Conservation (phyloP, 2,113 vertebrate species). For the Albula glossodonta region DNA sequence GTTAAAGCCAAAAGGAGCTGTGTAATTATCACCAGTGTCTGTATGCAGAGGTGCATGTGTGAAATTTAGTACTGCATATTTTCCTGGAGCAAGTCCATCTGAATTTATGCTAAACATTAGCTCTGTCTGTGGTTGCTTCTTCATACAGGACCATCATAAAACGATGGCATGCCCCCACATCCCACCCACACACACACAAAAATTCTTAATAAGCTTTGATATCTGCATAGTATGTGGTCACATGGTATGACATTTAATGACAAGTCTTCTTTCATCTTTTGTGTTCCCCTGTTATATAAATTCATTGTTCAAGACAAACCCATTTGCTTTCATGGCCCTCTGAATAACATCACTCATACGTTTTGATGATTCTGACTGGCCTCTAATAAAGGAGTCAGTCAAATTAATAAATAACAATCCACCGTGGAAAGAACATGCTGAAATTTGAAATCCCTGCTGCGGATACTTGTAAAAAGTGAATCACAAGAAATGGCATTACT, state of each 20-base stretch:
- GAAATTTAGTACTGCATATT: background rate
- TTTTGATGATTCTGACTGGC: too few species aligned
- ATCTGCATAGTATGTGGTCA: background rate
- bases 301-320: background rate
- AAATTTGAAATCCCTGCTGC: background rate
- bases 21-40: background rate
- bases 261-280: background rate
- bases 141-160: too few species aligned
- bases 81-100: background rate
- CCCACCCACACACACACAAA: background rate
- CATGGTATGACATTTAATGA: background rate
- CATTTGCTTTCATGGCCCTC: background rate
- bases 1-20: background rate
- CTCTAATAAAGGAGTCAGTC: too few species aligned
- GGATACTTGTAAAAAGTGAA: background rate
- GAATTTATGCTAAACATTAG: background rate
- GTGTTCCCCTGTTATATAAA: background rate
- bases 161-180: too few species aligned
- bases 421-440: background rate
- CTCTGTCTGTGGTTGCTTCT: background rate
- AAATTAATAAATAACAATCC: too few species aligned
- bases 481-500: background rate
- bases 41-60: background rate
- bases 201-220: background rate
- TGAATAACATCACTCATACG: background rate